Evolutionary conservation across 2,888 invertebrate species (phyloP).

Genomic region (Ashinkailepas kermadecensis): DNA sequence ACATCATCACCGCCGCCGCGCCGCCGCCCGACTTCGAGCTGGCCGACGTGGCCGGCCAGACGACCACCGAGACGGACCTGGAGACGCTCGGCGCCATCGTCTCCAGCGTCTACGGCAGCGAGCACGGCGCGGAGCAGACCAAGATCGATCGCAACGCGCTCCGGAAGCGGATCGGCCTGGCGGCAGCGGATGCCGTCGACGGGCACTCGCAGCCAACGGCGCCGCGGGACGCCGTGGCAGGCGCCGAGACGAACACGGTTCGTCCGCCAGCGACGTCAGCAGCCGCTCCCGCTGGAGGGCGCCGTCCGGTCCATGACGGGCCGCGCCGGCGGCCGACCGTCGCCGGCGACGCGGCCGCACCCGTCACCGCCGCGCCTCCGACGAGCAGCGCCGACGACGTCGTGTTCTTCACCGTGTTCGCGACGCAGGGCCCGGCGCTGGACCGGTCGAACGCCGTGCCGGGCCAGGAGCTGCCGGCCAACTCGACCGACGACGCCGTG

Average conservation of each 20-base stretch:
- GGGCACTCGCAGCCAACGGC: no score
- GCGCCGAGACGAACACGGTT: no score
- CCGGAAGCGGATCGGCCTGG: not conserved
- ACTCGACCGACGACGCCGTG: not conserved
- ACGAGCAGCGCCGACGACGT: not conserved
- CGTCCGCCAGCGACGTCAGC: no score
- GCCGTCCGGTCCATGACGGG: no score
- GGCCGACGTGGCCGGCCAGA: not conserved
- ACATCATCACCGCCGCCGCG: not conserved
- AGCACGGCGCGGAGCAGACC: not conserved
- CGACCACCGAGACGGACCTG: not conserved
- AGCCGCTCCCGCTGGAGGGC: no score
- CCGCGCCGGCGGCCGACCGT: no score
- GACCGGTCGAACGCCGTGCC: constrained; percentile 10
- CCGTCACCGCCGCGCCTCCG: not conserved
- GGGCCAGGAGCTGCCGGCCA: not conserved
- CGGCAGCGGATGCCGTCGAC: not conserved
- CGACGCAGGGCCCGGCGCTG: not conserved
- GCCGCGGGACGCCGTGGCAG: no score
- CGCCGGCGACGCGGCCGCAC: not conserved
- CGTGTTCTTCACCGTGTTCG: not conserved
- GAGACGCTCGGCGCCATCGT: not conserved
- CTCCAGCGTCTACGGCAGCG: not conserved
- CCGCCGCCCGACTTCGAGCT: not conserved
- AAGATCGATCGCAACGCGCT: not conserved